These are phyloP conservation scores for Octomys mimax DNA, from an alignment of 2,797 vertebrate genomes.

Conservation along the genomic window DNA sequence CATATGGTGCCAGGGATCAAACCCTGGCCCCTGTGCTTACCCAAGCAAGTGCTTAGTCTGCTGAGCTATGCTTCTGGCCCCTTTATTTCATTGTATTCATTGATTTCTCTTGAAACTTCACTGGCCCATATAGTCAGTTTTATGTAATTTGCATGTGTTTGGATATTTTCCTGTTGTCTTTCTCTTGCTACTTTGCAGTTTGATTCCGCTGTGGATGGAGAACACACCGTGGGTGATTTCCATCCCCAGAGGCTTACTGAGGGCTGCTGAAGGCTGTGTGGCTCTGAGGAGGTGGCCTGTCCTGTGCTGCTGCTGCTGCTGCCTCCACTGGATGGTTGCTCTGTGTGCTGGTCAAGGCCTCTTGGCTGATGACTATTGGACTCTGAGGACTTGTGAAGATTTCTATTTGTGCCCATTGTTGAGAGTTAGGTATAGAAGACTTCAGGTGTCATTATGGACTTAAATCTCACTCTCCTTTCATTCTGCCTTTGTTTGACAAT, in stretches of 20 bases:
- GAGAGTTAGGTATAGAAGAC: neutral
- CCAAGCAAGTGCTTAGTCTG: no score
- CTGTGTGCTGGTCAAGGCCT: neutral
- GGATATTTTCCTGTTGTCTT: constrained; percentile 10
- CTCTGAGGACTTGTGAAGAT: neutral
- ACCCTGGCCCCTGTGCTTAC: no score
- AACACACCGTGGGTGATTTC: neutral
- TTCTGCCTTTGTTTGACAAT: neutral
- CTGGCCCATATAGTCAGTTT: neutral
- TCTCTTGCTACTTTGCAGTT: neutral
- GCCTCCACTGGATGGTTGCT: neutral
- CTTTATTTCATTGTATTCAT: neutral
- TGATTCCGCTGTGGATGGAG: neutral
- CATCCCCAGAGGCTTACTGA: neutral
- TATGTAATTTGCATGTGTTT: neutral
- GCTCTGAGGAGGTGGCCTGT: neutral
- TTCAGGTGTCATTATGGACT: neutral
- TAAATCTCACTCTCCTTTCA: neutral
- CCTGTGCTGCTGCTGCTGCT: neutral
- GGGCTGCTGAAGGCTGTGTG: neutral
- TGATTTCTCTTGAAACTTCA: neutral
- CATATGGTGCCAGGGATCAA: no score
- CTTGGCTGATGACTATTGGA: neutral
- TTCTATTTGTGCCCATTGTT: neutral
- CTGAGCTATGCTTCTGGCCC: no score